phyloP scores from a whole-genome alignment of 2,797 vertebrate species.

The Loriculus beryllinus region DNA sequence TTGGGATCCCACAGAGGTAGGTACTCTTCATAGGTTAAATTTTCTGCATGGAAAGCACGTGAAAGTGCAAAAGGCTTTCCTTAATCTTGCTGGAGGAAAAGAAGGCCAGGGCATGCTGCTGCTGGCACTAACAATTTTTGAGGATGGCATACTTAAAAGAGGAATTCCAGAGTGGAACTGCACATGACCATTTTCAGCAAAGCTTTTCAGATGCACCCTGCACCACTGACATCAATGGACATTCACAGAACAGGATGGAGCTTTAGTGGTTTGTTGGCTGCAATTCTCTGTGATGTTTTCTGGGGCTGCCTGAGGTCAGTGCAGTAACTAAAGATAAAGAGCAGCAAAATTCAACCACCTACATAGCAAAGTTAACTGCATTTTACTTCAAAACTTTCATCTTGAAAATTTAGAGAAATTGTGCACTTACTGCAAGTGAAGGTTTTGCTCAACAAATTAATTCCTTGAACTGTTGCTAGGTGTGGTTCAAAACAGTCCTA shows the following conservation, averaged over 20 bases:
- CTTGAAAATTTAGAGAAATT: slow-evolving; percentile 22
- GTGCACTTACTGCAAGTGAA: not conserved
- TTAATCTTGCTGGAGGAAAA: not conserved
- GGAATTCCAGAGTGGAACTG: not conserved
- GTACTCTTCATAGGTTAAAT: not conserved
- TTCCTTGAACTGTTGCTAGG: slow-evolving; percentile 66
- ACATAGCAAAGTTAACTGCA: not conserved
- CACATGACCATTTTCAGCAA: slow-evolving; percentile 1
- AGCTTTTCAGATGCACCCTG: slow-evolving; percentile 1
- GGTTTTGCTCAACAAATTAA: slow-evolving; percentile 20
- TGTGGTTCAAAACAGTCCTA: slow-evolving; percentile 69
- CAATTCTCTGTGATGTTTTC: slow-evolving; percentile 4
- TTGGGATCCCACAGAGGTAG: not conserved
- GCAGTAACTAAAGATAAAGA: not conserved
- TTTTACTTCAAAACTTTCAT: not conserved
- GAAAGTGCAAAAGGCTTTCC: not conserved
- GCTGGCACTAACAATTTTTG: not conserved
- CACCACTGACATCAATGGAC: slow-evolving; percentile 30
- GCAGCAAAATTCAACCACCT: not conserved
- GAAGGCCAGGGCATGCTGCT: not conserved
- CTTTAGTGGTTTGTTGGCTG: slow-evolving; percentile 40
- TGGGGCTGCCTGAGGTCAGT: slow-evolving; percentile 21
- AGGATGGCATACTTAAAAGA: not conserved
- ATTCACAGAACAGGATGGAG: slow-evolving; percentile 42
- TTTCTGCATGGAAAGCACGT: not conserved